These are phyloP conservation scores for Cercopithecus mitis DNA, from an alignment of 2,797 vertebrate genomes.

Conservation along the genomic window DNA sequence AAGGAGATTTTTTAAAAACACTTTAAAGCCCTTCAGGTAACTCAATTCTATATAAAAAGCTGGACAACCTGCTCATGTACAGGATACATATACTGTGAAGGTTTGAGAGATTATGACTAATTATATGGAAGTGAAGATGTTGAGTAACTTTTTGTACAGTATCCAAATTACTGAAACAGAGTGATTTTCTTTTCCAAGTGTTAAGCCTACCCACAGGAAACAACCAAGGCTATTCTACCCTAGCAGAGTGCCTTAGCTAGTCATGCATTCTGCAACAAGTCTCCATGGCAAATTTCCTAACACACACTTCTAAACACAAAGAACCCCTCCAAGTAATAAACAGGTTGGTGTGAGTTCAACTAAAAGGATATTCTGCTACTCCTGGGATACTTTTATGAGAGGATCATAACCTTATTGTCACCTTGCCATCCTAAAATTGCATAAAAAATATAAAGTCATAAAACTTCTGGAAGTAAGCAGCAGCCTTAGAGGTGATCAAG, in stretches of 20 bases:
- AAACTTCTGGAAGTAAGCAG: background rate
- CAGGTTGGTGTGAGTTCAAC: conserved; percentile 28
- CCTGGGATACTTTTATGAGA: background rate
- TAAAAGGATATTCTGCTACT: background rate
- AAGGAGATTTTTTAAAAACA: conserved; percentile 24
- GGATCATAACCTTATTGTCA: background rate
- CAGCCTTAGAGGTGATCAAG: background rate
- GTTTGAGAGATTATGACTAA: conserved; percentile 65
- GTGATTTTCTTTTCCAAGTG: conserved; percentile 74
- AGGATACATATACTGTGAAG: background rate
- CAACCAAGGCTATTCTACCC: conserved; percentile 62
- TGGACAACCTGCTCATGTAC: background rate
- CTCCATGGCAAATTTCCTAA: conserved; percentile 78
- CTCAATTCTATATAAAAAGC: background rate
- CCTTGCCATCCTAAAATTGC: background rate
- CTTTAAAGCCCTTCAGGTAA: conserved; percentile 45
- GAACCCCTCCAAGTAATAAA: conserved; percentile 54
- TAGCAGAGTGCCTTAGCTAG: conserved; percentile 53
- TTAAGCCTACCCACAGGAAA: conserved; percentile 74
- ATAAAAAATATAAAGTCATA: conserved; percentile 7
- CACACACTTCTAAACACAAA: conserved; percentile 72
- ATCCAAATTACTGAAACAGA: conserved; percentile 73
- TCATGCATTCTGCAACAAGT: conserved; percentile 70
- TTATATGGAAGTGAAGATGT: conserved; percentile 63
- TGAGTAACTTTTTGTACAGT: conserved; percentile 70